Evolutionary conservation across 2,888 invertebrate species (phyloP).

Genomic region (Machimus atricapillus): DNA sequence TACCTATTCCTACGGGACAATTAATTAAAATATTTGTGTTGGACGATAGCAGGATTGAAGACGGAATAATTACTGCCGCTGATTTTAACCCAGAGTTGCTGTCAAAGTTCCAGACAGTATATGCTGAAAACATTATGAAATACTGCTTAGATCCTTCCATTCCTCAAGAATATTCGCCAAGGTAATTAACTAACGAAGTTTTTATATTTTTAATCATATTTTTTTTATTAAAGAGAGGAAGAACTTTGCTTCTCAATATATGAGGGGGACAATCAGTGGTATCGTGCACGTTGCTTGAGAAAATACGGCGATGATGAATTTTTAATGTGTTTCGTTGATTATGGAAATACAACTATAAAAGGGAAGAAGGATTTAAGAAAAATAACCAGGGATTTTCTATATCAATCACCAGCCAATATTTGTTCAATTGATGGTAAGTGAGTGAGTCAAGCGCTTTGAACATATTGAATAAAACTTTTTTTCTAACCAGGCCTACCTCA

Average conservation of each 20-base stretch:
- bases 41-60: slow-evolving; percentile 49
- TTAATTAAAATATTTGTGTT: slow-evolving; percentile 47
- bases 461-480: not conserved
- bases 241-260: slow-evolving; percentile 51
- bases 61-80: slow-evolving; percentile 49
- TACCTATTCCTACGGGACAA: slow-evolving; percentile 49
- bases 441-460: not conserved
- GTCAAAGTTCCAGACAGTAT: slow-evolving; percentile 44
- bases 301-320: slow-evolving; percentile 47
- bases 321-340: slow-evolving; percentile 51
- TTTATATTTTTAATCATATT: not conserved
- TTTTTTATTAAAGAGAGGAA: slow-evolving; percentile 44
- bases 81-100: slow-evolving; percentile 47
- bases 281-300: slow-evolving; percentile 51
- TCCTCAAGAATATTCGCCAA: slow-evolving; percentile 48
- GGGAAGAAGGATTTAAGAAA: slow-evolving; percentile 49
- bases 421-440: slow-evolving; percentile 50
- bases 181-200: slow-evolving; percentile 42
- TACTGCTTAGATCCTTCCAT: slow-evolving; percentile 46
- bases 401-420: slow-evolving; percentile 51
- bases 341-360: slow-evolving; percentile 50
- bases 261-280: slow-evolving; percentile 51
- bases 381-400: slow-evolving; percentile 50
- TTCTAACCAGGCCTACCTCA: not conserved
- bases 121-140: slow-evolving; percentile 46